Percentiles rank a stretch among this genome's conserved stretches.
Conservation (phyloP, 2,113 vertebrate species). For the Thamnaconus septentrionalis region DNA sequence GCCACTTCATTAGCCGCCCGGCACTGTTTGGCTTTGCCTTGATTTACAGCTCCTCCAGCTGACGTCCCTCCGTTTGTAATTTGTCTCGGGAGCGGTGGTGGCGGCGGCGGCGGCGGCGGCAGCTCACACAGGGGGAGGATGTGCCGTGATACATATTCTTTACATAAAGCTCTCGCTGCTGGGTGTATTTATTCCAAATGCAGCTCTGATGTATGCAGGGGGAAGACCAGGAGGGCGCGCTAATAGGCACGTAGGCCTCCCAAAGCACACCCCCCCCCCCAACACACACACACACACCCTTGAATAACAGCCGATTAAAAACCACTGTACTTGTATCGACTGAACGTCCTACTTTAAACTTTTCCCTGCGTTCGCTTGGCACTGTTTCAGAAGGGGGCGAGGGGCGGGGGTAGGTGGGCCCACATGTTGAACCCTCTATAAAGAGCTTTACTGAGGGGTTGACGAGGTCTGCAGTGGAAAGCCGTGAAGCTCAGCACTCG, state of each 20-base stretch:
- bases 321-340: neutral
- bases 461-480: too few relatives aligned
- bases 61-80: slow-evolving; percentile 47
- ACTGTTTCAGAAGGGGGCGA: too few relatives aligned
- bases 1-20: slow-evolving; percentile 54
- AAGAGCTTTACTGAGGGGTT: neutral
- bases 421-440: neutral
- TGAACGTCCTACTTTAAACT: neutral
- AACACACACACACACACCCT: too few relatives aligned
- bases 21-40: slow-evolving; percentile 55
- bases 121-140: slow-evolving; percentile 17
- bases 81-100: slow-evolving; percentile 35
- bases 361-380: neutral
- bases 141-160: slow-evolving; percentile 7
- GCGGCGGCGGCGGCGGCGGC: slow-evolving; percentile 10
- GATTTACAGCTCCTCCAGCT: slow-evolving; percentile 51
- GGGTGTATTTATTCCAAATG: slow-evolving; percentile 26
- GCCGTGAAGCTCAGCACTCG: too few relatives aligned
- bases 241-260: neutral
- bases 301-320: neutral
- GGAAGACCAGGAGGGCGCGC: slow-evolving; percentile 3
- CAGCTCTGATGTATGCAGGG: slow-evolving; percentile 2
- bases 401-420: neutral
- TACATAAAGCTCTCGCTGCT: slow-evolving; percentile 11
- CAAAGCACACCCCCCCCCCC: too few relatives aligned